These are phyloP conservation scores for Pogonomyrmex barbatus DNA, from an alignment of 1,140 invertebrate genomes.

Conservation along the genomic window DNA sequence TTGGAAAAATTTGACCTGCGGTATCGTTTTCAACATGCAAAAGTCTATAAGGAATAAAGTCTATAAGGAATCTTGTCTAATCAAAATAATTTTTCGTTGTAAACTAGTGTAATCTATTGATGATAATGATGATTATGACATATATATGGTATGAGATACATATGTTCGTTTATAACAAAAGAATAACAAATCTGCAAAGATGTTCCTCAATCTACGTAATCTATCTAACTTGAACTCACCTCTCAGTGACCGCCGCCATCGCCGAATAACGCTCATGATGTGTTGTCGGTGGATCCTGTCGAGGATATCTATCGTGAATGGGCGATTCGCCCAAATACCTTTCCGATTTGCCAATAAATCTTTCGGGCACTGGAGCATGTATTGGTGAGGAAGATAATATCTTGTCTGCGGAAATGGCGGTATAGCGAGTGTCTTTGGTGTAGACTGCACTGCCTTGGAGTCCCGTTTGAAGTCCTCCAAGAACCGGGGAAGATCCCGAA, in stretches of 20 bases:
- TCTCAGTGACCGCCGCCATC: slow-evolving; percentile 76
- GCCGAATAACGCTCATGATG: slow-evolving; percentile 79
- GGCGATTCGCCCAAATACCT: slow-evolving; percentile 78
- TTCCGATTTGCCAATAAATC: slow-evolving; percentile 77
- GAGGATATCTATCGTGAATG: slow-evolving; percentile 79
- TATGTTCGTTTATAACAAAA: too few relatives aligned
- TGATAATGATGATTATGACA: too few relatives aligned
- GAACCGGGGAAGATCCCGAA: slow-evolving; percentile 80
- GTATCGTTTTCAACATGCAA: too few relatives aligned
- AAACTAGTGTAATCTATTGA: too few relatives aligned
- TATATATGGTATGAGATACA: too few relatives aligned
- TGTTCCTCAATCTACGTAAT: background rate
- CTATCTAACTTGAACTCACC: slow-evolving; percentile 16
- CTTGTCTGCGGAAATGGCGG: slow-evolving; percentile 77
- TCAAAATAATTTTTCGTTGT: too few relatives aligned
- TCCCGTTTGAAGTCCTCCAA: slow-evolving; percentile 72
- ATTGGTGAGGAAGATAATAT: slow-evolving; percentile 82
- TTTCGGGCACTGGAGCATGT: slow-evolving; percentile 82
- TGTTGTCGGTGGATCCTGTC: slow-evolving; percentile 65
- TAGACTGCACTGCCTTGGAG: slow-evolving; percentile 44
- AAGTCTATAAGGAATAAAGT: too few relatives aligned
- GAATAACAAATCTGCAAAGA: background rate
- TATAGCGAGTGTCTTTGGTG: slow-evolving; percentile 76
- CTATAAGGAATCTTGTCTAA: too few relatives aligned
- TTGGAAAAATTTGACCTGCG: too few relatives aligned